Conservation (phyloP, 2,888 invertebrate species). For the Achlya flavicornis region DNA sequence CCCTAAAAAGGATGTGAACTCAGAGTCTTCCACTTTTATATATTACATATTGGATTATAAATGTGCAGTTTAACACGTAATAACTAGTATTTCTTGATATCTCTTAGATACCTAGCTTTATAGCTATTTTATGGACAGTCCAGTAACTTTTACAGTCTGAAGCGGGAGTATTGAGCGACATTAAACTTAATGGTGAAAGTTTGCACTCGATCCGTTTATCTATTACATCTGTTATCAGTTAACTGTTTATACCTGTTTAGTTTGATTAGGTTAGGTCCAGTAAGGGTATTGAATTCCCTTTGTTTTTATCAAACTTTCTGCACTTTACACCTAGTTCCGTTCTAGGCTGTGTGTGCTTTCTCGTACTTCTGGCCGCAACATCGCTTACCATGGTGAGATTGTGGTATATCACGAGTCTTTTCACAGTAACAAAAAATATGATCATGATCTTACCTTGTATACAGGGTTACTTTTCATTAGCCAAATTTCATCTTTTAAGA, state of each 20-base stretch:
- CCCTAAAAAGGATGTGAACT: no score
- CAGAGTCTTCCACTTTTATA: no score
- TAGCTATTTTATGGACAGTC: conserved; percentile 52
- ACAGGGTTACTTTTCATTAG: no score
- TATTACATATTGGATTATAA: conserved; percentile 41
- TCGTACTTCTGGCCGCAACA: no score
- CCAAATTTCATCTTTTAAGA: no score
- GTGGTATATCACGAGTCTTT: no score
- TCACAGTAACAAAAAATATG: no score
- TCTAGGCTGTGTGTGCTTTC: no score
- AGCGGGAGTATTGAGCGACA: conserved; percentile 43
- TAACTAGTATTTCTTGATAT: conserved; percentile 39
- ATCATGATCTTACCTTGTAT: no score
- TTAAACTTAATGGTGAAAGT: conserved; percentile 52
- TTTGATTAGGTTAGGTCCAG: not conserved
- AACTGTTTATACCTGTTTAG: not conserved
- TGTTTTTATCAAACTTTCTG: not conserved
- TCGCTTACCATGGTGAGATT: no score
- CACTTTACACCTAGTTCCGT: no score
- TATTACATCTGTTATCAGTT: conserved; percentile 29
- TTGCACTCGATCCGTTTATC: conserved; percentile 28
- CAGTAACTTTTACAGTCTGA: conserved; percentile 50
- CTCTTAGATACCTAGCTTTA: conserved; percentile 55
- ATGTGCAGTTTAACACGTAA: conserved; percentile 43
- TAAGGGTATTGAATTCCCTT: no score